Conservation (phyloP, 2,113 vertebrate species). For the Siniperca chuatsi region DNA sequence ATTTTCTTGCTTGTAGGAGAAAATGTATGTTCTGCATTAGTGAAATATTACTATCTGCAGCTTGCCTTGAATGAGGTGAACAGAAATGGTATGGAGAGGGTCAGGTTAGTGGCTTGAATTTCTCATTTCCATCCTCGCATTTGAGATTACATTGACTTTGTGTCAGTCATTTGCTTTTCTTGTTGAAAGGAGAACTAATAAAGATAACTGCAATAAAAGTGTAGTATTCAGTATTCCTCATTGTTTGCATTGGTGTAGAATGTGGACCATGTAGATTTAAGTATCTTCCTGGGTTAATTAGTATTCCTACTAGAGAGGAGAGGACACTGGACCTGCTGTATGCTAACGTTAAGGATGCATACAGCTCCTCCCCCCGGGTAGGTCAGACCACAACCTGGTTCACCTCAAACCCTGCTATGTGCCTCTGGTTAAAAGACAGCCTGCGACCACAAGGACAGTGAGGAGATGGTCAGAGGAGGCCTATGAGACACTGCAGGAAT, state of each 20-base stretch:
- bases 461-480: no score
- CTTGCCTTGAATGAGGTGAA: constrained; percentile 23
- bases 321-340: no score
- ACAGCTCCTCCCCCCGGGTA: no score
- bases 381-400: no score
- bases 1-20: neutral
- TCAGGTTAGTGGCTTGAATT: neutral
- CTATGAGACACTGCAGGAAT: no score
- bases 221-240: neutral
- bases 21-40: constrained; percentile 1
- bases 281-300: no score
- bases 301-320: no score
- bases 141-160: constrained; percentile 27
- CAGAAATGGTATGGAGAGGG: constrained; percentile 18
- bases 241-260: neutral
- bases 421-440: no score
- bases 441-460: no score
- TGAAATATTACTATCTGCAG: neutral
- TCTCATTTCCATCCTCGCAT: neutral
- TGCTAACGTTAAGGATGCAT: no score
- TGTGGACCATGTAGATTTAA: neutral
- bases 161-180: neutral
- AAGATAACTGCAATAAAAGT: neutral
- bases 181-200: neutral
- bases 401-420: no score